Base-by-base conservation (phyloP, 1,140 invertebrate species). In the Diorhabda carinulata region DNA sequence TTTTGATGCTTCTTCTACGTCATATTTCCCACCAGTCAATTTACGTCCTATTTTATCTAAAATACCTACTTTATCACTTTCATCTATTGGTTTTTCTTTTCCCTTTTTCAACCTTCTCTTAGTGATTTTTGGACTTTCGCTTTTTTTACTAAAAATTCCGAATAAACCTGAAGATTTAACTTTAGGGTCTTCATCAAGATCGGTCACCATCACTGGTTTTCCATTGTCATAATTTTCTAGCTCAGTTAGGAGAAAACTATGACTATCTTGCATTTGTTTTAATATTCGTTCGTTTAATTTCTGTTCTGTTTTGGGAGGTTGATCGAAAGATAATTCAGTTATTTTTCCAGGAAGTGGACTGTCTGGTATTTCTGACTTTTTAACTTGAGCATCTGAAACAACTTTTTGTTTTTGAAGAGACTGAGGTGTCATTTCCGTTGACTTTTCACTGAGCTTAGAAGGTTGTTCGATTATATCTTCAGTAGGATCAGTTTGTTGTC, bases 211-310 rank as follows among this genome's bases (percentile, higher is more conserved):
- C 6, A 71, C 52, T 3, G 62, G 59, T 71, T 72, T 73, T 25
- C 61, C 71, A 71, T 76, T 74, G 66, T 78, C 75, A 45, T 74
- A 75, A 45, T 72, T 73, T 59, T 71, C 66, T 6, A 77, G 43
- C 69, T 78, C 77, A 2, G 72, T 73, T 25, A 62, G 71, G 43
- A 78, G 43, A 61, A 78, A 78, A 25, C 66, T 71, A 42, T 71
- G 73, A 2, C 75, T 77, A 10, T 73, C 74, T 57, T 72, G 64
- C 58, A 78, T 70, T 7, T 70, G 62, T 52, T 72, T 72, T 5
- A 74, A 43, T n/a, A 62, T 44, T 70, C 77, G 67, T 57, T 41
- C 41, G 52, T 10, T n/a, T 9, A 68, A 25, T n/a, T 45, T 43
- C n/a, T 5, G n/a, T 2, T 56, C 45, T 57, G 3, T n/a, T 57